Conservation (phyloP, 1,140 invertebrate species). For the Trichonephila clavipes region DNA sequence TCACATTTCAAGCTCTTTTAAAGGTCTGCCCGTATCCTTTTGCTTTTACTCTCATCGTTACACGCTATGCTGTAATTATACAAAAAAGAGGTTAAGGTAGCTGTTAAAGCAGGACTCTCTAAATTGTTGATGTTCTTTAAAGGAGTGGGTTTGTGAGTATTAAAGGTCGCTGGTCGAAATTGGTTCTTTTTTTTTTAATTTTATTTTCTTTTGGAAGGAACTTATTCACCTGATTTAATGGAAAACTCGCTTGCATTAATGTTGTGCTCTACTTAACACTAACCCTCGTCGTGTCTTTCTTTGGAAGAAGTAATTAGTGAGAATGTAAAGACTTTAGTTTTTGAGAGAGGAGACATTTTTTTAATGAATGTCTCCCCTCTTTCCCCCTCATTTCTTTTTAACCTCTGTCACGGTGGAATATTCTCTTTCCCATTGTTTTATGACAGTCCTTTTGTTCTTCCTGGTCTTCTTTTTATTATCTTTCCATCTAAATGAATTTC, state of each 20-base stretch:
- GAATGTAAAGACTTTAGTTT: conserved; percentile 44
- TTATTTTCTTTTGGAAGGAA: not conserved
- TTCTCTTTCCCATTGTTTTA: conserved; percentile 46
- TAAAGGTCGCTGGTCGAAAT: not conserved
- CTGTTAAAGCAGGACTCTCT: conserved; percentile 46
- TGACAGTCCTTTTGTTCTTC: conserved; percentile 36
- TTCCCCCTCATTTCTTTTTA: conserved; percentile 33
- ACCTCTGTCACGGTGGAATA: conserved; percentile 1
- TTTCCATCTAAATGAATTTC: conserved; percentile 69
- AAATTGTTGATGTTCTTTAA: conserved; percentile 62
- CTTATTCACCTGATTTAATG: conserved; percentile 29
- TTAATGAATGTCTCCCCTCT: conserved; percentile 48
- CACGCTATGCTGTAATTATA: conserved; percentile 67
- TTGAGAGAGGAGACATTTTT: conserved; percentile 9
- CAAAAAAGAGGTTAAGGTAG: conserved; percentile 48
- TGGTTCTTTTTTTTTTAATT: not conserved
- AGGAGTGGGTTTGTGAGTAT: conserved; percentile 6
- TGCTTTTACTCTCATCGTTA: conserved; percentile 24
- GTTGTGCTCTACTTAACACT: conserved; percentile 47
- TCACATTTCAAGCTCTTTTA: not conserved
- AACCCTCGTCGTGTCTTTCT: conserved; percentile 38
- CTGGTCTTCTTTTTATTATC: conserved; percentile 35
- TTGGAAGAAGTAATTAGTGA: conserved; percentile 52
- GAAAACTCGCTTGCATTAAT: conserved; percentile 54
- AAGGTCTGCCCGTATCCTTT: conserved; percentile 1